Evolutionary conservation across 2,113 vertebrate genomes (phyloP).

Genomic region (Siniperca chuatsi): DNA sequence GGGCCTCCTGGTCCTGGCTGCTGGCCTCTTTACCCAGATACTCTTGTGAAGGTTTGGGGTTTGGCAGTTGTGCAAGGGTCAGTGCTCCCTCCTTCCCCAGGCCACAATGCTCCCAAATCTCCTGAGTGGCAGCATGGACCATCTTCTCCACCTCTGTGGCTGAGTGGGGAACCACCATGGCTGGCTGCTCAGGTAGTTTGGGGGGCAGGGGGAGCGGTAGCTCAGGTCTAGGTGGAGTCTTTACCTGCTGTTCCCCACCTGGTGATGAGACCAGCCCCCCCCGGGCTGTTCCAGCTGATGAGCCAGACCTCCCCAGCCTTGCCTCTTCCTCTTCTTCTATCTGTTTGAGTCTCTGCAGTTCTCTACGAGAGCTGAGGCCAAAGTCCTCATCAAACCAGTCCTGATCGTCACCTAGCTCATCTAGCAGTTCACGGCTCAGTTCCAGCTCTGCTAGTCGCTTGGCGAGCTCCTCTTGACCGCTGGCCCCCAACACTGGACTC

Average conservation of each 20-base stretch:
- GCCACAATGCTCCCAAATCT: conserved; percentile 91
- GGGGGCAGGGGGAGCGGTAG: conserved; percentile 77
- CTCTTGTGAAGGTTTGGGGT: conserved; percentile 77
- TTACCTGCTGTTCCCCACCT: conserved; percentile 69
- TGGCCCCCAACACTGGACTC: conserved; percentile 92
- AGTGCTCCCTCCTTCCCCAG: conserved; percentile 83
- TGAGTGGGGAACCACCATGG: conserved; percentile 92
- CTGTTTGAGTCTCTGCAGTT: conserved; percentile 87
- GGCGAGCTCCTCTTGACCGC: conserved; percentile 93
- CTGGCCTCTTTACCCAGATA: conserved; percentile 77
- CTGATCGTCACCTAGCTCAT: conserved; percentile 92
- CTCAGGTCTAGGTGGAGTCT: conserved; percentile 86
- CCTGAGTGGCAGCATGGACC: conserved; percentile 87
- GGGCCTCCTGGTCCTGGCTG: conserved; percentile 84
- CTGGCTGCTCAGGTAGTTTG: conserved; percentile 87
- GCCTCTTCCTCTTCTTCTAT: conserved; percentile 79
- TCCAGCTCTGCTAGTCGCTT: conserved; percentile 94
- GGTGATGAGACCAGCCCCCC: conserved; percentile 47
- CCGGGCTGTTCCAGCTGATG: conserved; percentile 38
- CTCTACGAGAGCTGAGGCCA: conserved; percentile 91
- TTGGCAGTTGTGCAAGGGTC: conserved; percentile 62
- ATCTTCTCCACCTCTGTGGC: conserved; percentile 89
- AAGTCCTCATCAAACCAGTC: conserved; percentile 99
- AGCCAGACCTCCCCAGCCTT: conserved; percentile 38
- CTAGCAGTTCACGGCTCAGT: conserved; percentile 90